Evolutionary conservation across 2,888 invertebrate species (phyloP).

Genomic region (Leucophenga maculata): DNA sequence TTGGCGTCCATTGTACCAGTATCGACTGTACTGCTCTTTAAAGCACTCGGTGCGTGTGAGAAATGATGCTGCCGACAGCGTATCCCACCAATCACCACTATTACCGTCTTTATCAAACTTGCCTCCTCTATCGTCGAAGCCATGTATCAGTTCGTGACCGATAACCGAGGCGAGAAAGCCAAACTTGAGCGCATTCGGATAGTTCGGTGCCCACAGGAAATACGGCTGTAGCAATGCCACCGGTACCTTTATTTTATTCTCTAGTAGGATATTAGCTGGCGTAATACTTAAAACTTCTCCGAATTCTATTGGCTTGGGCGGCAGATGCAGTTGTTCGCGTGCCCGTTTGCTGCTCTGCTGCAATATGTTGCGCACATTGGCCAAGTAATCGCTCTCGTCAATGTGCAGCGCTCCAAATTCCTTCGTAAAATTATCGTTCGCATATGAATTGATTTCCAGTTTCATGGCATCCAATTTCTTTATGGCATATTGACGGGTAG

Average conservation of each 20-base stretch:
- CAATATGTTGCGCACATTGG: constrained; percentile 46
- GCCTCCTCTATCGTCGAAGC: constrained; percentile 65
- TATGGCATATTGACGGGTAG: constrained; percentile 53
- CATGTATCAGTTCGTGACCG: constrained; percentile 67
- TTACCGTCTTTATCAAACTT: constrained; percentile 60
- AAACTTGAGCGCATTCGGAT: constrained; percentile 64
- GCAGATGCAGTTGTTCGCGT: constrained; percentile 46
- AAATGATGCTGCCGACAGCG: constrained; percentile 49
- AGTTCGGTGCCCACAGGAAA: constrained; percentile 56
- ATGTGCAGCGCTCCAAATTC: constrained; percentile 56
- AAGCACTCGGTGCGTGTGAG: constrained; percentile 59
- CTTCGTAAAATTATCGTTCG: constrained; percentile 48
- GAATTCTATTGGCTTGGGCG: constrained; percentile 50
- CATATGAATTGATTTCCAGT: constrained; percentile 57
- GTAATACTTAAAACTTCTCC: constrained; percentile 52
- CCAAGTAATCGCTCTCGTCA: constrained; percentile 48
- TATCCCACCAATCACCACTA: constrained; percentile 64
- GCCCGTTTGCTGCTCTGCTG: neutral
- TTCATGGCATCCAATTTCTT: constrained; percentile 58
- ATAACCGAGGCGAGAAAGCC: constrained; percentile 60
- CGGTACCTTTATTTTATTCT: constrained; percentile 64
- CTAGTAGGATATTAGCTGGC: constrained; percentile 58
- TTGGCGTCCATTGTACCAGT: constrained; percentile 48
- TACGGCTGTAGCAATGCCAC: constrained; percentile 64
- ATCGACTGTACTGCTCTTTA: constrained; percentile 58